Conservation (phyloP, 2,797 vertebrate genomes). For the Scomberomorus guttatus region DNA sequence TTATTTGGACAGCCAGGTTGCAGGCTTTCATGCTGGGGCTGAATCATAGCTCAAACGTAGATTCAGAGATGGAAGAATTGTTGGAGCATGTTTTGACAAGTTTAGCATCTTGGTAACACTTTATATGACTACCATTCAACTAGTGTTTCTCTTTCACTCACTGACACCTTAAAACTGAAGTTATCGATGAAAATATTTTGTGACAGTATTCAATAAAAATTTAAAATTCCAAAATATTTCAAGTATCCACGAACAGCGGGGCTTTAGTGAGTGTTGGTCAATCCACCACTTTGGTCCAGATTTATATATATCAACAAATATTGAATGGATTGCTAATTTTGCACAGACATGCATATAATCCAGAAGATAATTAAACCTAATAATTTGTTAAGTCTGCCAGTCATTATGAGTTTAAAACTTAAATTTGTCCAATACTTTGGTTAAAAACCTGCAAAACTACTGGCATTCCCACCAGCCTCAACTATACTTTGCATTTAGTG, state of each 20-base stretch:
- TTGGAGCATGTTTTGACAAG: not conserved
- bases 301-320: no score
- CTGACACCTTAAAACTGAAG: not conserved
- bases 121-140: not conserved
- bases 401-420: not conserved
- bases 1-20: constrained; percentile 50
- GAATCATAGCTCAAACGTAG: constrained; percentile 57
- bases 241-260: not conserved
- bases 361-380: no score
- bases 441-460: not conserved
- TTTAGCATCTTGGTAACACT: not conserved
- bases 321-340: no score
- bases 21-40: constrained; percentile 52
- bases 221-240: not conserved
- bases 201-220: not conserved
- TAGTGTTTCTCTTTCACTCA: not conserved
- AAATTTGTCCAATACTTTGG: not conserved
- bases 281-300: not conserved
- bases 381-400: no score
- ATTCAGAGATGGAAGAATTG: constrained; percentile 24
- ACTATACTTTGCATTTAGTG: not conserved
- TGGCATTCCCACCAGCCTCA: not conserved
- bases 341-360: no score
- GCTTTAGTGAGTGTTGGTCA: not conserved
- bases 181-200: not conserved